Evolutionary conservation across 2,113 vertebrate genomes (phyloP).

Genomic region (Aviceda subcristata): DNA sequence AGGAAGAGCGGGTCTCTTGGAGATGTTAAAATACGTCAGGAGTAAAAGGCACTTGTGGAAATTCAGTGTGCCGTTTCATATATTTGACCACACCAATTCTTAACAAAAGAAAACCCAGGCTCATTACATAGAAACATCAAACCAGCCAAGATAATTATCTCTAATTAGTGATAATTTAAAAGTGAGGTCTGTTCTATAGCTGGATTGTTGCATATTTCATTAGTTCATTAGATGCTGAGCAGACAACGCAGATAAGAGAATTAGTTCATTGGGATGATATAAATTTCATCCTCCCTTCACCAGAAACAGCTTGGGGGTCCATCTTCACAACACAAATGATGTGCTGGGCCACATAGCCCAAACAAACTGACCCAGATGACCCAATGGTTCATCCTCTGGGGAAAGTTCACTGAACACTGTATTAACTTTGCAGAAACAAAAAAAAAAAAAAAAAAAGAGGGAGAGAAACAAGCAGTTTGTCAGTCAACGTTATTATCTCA

Average conservation of each 20-base stretch:
- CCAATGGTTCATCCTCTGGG: not conserved
- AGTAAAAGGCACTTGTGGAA: conserved; percentile 17
- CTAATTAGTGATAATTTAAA: conserved; percentile 72
- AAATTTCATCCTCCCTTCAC: not conserved
- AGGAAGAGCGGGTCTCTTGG: not conserved
- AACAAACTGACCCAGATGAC: not conserved
- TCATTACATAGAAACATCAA: conserved; percentile 68
- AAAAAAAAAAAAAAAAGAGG: not conserved
- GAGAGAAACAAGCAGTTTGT: not conserved
- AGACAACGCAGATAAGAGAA: conserved; percentile 50
- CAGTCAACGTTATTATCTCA: not conserved
- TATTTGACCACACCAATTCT: conserved; percentile 47
- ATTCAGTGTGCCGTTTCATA: not conserved
- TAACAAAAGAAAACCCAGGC: conserved; percentile 30
- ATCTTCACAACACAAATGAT: not conserved
- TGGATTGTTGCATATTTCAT: conserved; percentile 67
- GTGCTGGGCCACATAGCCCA: not conserved
- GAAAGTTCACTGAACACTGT: not conserved
- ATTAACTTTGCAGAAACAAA: not conserved
- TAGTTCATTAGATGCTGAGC: conserved; percentile 61
- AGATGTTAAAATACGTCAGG: not conserved
- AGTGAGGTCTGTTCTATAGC: conserved; percentile 44
- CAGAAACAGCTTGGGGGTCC: not conserved
- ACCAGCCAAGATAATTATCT: conserved; percentile 67
- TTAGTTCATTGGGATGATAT: not conserved